A percentile compares a stretch with the other conserved stretches of the same genome.
Conservation (phyloP, 1,140 invertebrate species). For the Platyscapa corneri region DNA sequence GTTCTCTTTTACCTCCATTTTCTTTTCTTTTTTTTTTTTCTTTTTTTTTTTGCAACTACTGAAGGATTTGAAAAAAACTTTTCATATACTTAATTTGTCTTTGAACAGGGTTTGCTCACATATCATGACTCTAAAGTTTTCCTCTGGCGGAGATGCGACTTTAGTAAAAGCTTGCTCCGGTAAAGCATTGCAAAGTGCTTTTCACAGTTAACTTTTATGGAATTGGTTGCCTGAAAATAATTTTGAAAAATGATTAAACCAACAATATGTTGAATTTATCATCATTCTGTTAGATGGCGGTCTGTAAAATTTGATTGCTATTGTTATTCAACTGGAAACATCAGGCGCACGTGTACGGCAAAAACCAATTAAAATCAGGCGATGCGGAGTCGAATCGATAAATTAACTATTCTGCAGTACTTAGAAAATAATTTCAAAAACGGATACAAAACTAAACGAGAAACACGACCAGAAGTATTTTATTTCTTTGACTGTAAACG, state of each 20-base stretch:
- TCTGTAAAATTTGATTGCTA: neutral
- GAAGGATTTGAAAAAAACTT: constrained; percentile 22
- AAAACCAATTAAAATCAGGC: neutral
- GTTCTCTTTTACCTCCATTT: neutral
- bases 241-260: neutral
- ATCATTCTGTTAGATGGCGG: neutral
- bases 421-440: neutral
- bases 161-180: neutral
- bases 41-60: neutral
- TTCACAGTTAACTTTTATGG: constrained; percentile 19
- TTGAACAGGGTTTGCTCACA: constrained; percentile 29
- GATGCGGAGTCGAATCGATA: neutral
- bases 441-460: neutral
- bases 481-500: neutral
- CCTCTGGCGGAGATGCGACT: neutral
- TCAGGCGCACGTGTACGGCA: neutral
- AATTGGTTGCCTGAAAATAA: constrained; percentile 2
- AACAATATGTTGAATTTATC: neutral
- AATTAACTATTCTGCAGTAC: neutral
- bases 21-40: too few species aligned
- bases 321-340: neutral
- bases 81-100: constrained; percentile 26
- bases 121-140: constrained; percentile 31
- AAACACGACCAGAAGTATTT: neutral
- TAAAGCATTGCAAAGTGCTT: neutral